Base-by-base conservation (phyloP, 2,797 vertebrate species). In the Chromobotia macracanthus region DNA sequence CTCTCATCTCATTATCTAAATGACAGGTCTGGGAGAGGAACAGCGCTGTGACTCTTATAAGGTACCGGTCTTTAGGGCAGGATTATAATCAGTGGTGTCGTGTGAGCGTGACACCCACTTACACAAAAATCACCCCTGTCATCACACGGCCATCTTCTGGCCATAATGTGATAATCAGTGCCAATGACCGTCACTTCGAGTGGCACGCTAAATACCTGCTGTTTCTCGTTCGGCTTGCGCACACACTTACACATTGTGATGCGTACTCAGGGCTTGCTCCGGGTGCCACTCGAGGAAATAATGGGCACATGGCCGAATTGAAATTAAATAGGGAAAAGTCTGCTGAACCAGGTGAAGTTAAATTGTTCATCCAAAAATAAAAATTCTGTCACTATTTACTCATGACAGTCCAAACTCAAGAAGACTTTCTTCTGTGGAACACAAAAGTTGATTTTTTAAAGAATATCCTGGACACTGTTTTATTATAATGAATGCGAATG, bases 1-100 rank as follows among this genome's bases (percentile, higher is more conserved):
- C 79, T 78, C 64, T 82, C 74, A 80, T 82, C 80, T 70, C 71
- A 66, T 82, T 84, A 80, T 82, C 55, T 67, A 77, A 79, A 82
- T 86, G 76, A 84, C 61, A 80, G 77, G 72, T 78, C 77, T 79
- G 75, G 48, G 80, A 75, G 19, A 50, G 64, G 23, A 72, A 80
- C 53, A 38, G 71, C 58, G 68, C 75, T 77, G 21, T 76, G 61
- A 75, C 68, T 76, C n/a, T 55, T 58, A 65, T 21, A 82, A 19
- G 63, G 67, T 75, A 69, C n/a, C 21, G 61, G 60, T 72, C 60
- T 80, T 80, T 65, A 80, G 60, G 51, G 63, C 50, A 67, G 61
- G 63, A 25, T 73, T 82, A 80, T 84, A 80, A 82, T 86, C 78
- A 84, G 75, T 8, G 44, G 44, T 81, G 65, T 56, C 50, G 67